A percentile compares a stretch with the other conserved stretches of the same genome.
These are phyloP conservation scores for Agrotis exclamationis DNA, from an alignment of 2,888 invertebrate species.

Conservation along the genomic window DNA sequence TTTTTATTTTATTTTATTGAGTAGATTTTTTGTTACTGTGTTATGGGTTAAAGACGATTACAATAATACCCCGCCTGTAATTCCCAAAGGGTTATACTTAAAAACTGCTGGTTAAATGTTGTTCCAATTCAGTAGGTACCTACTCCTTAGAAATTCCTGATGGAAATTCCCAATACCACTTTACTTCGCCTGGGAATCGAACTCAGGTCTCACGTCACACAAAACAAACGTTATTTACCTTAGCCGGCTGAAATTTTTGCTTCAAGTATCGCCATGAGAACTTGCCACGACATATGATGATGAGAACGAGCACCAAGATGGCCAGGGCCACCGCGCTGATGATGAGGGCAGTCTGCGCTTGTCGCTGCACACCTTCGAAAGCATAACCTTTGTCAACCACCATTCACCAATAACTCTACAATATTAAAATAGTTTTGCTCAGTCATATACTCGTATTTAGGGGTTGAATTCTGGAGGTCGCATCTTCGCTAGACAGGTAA, in stretches of 20 bases:
- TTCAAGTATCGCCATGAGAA: conserved; percentile 85
- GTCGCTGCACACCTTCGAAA: conserved; percentile 82
- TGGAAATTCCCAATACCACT: too few relatives aligned
- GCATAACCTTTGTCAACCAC: conserved; percentile 40
- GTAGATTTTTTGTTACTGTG: neutral
- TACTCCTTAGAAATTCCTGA: too few relatives aligned
- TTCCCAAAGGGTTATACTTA: too few relatives aligned
- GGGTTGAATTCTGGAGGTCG: neutral
- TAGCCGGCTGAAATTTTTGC: conserved; percentile 85
- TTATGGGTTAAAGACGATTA: neutral
- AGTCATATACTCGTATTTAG: neutral
- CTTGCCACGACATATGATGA: conserved; percentile 81
- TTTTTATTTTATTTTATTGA: neutral
- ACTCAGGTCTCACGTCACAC: too few relatives aligned
- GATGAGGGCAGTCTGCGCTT: conserved; percentile 84
- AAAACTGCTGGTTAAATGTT: too few relatives aligned
- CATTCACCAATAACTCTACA: conserved; percentile 15
- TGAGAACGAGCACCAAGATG: conserved; percentile 78
- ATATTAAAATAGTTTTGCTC: neutral
- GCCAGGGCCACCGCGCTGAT: conserved; percentile 85
- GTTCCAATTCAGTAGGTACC: too few relatives aligned
- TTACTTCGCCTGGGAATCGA: too few relatives aligned
- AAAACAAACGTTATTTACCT: conserved; percentile 72
- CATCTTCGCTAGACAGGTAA: neutral
- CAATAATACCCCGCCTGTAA: too few relatives aligned